phyloP scores from a whole-genome alignment of 2,113 vertebrate genomes.

The Acanthisitta chloris region DNA sequence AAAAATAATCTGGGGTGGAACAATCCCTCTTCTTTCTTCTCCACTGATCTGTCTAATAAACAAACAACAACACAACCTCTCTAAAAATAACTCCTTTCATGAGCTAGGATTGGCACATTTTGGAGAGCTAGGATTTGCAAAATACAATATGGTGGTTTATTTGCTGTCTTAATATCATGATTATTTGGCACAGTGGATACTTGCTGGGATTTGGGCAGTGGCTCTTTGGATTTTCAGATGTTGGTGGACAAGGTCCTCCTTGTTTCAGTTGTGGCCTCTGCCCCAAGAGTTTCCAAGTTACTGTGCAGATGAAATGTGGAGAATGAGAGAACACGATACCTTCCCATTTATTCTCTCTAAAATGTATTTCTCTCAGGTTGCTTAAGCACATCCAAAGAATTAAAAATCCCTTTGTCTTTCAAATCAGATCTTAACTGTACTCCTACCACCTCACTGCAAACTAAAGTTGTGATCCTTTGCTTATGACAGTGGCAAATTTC shows the following conservation, averaged over 20 bases:
- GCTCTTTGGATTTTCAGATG: background rate
- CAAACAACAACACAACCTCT: background rate
- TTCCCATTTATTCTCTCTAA: background rate
- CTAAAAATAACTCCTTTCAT: background rate
- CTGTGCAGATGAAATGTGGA: accelerated
- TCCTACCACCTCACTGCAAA: background rate
- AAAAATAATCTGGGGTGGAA: background rate
- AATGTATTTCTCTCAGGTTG: accelerated
- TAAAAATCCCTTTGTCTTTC: background rate
- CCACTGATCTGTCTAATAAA: background rate
- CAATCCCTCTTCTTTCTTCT: background rate
- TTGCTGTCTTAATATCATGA: background rate
- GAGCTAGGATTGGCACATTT: background rate
- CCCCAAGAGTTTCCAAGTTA: background rate
- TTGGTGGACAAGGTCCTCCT: background rate
- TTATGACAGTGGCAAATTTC: background rate
- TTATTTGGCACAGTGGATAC: background rate
- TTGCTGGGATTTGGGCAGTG: background rate
- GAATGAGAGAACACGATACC: accelerated
- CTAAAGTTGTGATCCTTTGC: background rate
- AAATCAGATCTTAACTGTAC: background rate
- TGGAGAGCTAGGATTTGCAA: background rate
- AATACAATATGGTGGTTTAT: background rate
- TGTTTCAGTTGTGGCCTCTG: background rate
- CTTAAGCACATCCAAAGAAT: background rate